A percentile compares a stretch with the other conserved stretches of the same genome.
These are phyloP conservation scores for Corythornis cristatus DNA, from an alignment of 2,113 vertebrate genomes.

Conservation along the genomic window DNA sequence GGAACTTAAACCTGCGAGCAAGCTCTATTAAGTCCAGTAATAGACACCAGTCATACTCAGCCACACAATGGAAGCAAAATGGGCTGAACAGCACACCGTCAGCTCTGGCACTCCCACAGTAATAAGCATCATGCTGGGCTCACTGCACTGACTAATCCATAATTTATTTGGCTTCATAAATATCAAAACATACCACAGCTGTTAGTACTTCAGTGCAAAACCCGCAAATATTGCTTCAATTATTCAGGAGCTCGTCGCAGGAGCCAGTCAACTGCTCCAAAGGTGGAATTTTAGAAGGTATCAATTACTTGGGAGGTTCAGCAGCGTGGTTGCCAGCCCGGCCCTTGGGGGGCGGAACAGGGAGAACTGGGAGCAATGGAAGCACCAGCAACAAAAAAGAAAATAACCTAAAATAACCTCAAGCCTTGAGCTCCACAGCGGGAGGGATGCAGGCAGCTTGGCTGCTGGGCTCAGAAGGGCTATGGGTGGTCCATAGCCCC, in stretches of 20 bases:
- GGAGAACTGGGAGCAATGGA: no score
- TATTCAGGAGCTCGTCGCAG: constrained; percentile 34
- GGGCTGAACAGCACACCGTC: constrained; percentile 4
- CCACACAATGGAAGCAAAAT: constrained; percentile 12
- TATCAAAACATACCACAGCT: constrained; percentile 65
- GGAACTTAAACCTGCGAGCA: constrained; percentile 32
- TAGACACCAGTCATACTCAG: constrained; percentile 26
- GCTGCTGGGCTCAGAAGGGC: no score
- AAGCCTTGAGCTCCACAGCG: no score
- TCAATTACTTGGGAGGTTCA: no score
- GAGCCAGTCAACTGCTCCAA: neutral
- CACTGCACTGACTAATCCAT: constrained; percentile 51
- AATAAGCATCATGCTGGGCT: constrained; percentile 60
- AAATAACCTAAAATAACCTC: neutral
- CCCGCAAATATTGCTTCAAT: constrained; percentile 62
- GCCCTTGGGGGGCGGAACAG: no score
- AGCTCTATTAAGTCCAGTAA: constrained; percentile 63
- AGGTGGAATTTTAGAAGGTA: no score
- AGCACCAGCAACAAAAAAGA: no score
- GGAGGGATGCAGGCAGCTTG: no score
- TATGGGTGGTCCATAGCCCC: no score
- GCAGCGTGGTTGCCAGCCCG: no score
- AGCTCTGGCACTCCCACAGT: neutral
- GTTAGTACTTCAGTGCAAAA: constrained; percentile 51
- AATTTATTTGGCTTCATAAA: constrained; percentile 67